Evolutionary conservation across 1,140 invertebrate species (phyloP), one percentile per base, ranked within the genome.

Genomic region (Chymomyza costata): DNA sequence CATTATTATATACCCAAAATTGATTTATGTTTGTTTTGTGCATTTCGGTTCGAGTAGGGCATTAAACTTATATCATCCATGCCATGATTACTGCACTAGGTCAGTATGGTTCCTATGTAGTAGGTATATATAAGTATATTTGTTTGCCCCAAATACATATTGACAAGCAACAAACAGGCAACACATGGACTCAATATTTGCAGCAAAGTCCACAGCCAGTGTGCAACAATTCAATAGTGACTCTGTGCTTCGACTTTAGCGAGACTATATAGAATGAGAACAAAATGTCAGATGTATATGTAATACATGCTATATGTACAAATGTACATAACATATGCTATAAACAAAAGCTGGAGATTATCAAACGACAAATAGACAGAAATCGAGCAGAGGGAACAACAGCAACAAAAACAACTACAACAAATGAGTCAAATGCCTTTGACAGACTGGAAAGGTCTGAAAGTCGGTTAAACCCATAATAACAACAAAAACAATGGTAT

Each of bases 301-400:
- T 25, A 25, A 25, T 5, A 25, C 21, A 25, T 5, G n/a, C n/a
- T n/a, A 25, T 8, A 25, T 3, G 8, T 8, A 25, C 21, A 25
- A 5, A 5, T 25, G 21, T 25, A 25, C 21, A 25, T 3, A 25
- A 25, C 21, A 25, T 25, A 8, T 25, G 37, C 50, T 32, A 53
- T 48, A 61, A 61, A 65, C 62, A 49, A 57, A 46, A 46, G 57
- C 47, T 37, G 49, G 48, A 71, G 73, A 76, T 76, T 76, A 76
- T 76, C 66, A 78, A 60, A 59, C 61, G 51, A 61, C 70, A 69
- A 61, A 64, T 68, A 74, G 54, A 74, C 69, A 68, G 63, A 58
- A 68, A 63, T 63, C n/a, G n/a, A n/a, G n/a, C n/a, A n/a, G 62
- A 68, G 68, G 60, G 60, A 64, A 59, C 37, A 38, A 49, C 58